Percentiles rank a stretch among this genome's conserved stretches.
phyloP scores from a whole-genome alignment of 2,888 invertebrate species.

The Himalopsyche japonica region DNA sequence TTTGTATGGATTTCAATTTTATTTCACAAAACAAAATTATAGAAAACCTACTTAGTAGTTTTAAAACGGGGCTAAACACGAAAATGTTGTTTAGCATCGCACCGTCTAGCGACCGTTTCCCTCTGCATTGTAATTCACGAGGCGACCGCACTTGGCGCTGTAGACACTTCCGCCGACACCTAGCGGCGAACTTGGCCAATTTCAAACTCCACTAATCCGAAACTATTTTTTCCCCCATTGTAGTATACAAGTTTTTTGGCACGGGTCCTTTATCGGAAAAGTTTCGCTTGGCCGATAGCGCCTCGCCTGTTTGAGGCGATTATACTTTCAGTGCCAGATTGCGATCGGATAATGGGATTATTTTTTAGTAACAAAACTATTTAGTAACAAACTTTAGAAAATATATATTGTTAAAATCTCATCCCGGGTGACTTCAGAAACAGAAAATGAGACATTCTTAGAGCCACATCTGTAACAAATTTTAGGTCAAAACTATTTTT shows the following conservation, averaged over 20 bases:
- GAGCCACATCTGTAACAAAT: too few relatives aligned
- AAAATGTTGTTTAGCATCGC: neutral
- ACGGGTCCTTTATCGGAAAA: neutral
- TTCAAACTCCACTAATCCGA: slow-evolving; percentile 21
- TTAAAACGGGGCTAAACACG: neutral
- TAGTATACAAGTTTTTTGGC: slow-evolving; percentile 6
- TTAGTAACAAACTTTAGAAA: too few relatives aligned
- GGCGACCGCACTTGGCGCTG: slow-evolving; percentile 9
- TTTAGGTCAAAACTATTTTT: too few relatives aligned
- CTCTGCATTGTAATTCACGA: slow-evolving; percentile 17
- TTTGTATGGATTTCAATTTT: too few relatives aligned
- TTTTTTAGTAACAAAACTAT: neutral
- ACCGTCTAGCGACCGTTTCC: slow-evolving; percentile 8
- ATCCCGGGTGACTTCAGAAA: too few relatives aligned
- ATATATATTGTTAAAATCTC: too few relatives aligned
- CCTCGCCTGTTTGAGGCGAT: slow-evolving; percentile 1
- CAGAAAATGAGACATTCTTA: too few relatives aligned
- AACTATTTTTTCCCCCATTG: neutral
- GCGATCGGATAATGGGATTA: neutral
- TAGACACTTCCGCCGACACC: slow-evolving; percentile 24
- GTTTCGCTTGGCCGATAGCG: slow-evolving; percentile 2
- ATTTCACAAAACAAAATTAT: too few relatives aligned
- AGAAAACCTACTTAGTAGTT: neutral
- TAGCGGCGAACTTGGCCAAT: slow-evolving; percentile 15
- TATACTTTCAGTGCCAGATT: neutral